A percentile compares a stretch with the other conserved stretches of the same genome.
Evolutionary conservation across 2,888 invertebrate species (phyloP).

Genomic region (Schrankia costaestrigalis): DNA sequence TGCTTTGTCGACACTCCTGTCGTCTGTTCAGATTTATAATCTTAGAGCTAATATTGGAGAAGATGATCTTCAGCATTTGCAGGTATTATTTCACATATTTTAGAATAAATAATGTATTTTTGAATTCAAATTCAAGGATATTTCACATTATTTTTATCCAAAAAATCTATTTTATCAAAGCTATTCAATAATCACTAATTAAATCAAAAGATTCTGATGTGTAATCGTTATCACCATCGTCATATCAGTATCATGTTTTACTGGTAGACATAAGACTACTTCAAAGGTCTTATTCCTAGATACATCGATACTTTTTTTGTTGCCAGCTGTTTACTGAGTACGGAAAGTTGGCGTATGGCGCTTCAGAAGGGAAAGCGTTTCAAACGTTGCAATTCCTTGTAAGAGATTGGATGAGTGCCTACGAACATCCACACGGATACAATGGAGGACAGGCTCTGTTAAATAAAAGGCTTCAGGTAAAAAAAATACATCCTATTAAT

Average conservation of each 20-base stretch:
- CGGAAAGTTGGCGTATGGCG: slow-evolving; percentile 89
- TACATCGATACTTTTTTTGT: neutral
- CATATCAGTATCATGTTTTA: neutral
- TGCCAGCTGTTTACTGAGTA: slow-evolving; percentile 96
- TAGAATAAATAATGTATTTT: neutral
- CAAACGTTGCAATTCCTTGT: slow-evolving; percentile 92
- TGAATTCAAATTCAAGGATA: no score
- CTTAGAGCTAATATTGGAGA: slow-evolving; percentile 97
- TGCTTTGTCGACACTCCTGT: slow-evolving; percentile 92
- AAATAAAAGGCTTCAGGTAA: slow-evolving; percentile 88
- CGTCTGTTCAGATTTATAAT: slow-evolving; percentile 97
- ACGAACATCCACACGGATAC: slow-evolving; percentile 93
- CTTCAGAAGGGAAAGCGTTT: slow-evolving; percentile 91
- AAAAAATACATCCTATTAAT: no score
- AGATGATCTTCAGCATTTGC: slow-evolving; percentile 97
- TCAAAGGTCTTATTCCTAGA: neutral
- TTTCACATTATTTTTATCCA: no score
- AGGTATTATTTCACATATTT: slow-evolving; percentile 59
- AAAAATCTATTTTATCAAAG: no score
- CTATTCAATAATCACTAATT: no score
- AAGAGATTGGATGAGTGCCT: slow-evolving; percentile 97
- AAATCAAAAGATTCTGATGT: no score
- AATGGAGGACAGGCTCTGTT: slow-evolving; percentile 92
- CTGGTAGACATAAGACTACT: neutral
- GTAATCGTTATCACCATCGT: no score